A percentile compares a stretch with the other conserved stretches of the same genome.
phyloP scores from a whole-genome alignment of 2,888 invertebrate genomes.

The Antheraea assamensis region DNA sequence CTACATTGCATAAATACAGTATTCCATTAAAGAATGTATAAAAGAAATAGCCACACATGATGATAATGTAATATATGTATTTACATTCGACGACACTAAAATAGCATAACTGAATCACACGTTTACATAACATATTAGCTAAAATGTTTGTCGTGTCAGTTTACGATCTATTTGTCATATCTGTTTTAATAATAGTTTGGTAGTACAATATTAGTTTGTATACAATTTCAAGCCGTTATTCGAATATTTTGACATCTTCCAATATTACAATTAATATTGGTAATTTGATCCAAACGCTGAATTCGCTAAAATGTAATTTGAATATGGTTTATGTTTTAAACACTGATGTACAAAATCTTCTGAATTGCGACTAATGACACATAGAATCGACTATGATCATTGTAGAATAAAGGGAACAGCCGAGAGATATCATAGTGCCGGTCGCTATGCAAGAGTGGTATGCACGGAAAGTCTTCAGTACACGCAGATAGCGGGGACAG shows the following conservation, averaged over 20 bases:
- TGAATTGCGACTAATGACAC: slow-evolving; percentile 54
- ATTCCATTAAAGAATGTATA: slow-evolving; percentile 22
- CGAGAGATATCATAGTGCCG: slow-evolving; percentile 86
- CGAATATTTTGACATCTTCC: neutral
- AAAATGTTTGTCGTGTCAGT: neutral
- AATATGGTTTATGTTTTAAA: neutral
- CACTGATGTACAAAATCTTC: neutral
- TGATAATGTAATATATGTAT: slow-evolving; percentile 15
- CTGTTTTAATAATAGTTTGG: neutral
- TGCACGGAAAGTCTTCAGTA: slow-evolving; percentile 88
- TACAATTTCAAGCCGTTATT: neutral
- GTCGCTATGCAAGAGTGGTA: slow-evolving; percentile 90
- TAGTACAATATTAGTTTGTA: neutral
- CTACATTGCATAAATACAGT: neutral
- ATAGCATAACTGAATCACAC: slow-evolving; percentile 1
- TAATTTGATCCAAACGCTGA: neutral
- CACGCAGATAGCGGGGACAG: slow-evolving; percentile 90
- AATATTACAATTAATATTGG: neutral
- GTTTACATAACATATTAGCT: slow-evolving; percentile 12
- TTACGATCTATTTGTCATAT: neutral
- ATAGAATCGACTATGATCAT: slow-evolving; percentile 76
- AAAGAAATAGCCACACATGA: slow-evolving; percentile 17
- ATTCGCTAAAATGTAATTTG: neutral
- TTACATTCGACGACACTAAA: slow-evolving; percentile 10
- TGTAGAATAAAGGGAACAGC: slow-evolving; percentile 74